Evolutionary conservation across 2,888 invertebrate species (phyloP).

Genomic region (Acanthosepion pharaonis): DNA sequence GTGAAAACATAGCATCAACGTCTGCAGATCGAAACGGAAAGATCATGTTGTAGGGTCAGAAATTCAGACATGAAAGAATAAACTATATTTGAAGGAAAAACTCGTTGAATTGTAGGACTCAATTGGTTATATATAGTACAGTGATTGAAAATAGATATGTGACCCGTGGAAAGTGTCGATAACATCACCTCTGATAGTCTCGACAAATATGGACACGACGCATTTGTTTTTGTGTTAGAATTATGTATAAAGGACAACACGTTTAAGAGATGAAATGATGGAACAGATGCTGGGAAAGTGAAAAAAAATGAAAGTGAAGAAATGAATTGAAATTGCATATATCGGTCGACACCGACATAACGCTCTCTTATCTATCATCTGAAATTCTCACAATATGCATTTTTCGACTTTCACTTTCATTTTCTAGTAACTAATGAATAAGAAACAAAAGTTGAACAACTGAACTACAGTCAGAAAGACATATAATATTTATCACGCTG

Average conservation of each 20-base stretch:
- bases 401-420: no score
- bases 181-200: background rate
- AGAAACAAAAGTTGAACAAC: background rate
- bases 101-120: no score
- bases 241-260: background rate
- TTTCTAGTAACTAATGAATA: background rate
- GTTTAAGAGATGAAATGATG: background rate
- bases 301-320: background rate
- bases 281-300: background rate
- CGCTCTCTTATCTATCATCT: background rate
- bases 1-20: no score
- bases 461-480: no score
- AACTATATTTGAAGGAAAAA: no score
- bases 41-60: no score
- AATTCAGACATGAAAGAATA: no score
- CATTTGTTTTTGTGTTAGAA: background rate
- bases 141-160: background rate
- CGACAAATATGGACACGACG: background rate
- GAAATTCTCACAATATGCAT: background rate
- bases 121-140: no score
- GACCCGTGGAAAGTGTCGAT: background rate
- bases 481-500: no score
- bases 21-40: no score
- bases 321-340: background rate
- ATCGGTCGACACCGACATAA: background rate